Evolutionary conservation across 2,888 invertebrate genomes (phyloP), one percentile per base, ranked within the genome.

Genomic region (Sepiola atlantica): DNA sequence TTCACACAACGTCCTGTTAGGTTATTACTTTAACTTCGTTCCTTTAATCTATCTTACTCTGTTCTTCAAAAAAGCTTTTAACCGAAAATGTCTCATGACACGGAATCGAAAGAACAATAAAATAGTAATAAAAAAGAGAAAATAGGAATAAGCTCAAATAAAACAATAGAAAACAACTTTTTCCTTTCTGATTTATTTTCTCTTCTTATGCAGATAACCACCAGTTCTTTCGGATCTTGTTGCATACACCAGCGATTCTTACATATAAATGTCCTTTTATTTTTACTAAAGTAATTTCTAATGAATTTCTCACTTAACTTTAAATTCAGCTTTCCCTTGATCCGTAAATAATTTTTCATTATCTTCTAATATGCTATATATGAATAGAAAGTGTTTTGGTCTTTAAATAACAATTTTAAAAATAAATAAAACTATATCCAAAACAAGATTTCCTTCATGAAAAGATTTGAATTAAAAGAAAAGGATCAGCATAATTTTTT

Each of bases 1-100:
- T 77, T 77, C 77, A 77, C 77, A n/a, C n/a, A 77, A 77, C 77
- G 77, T 77, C n/a, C n/a, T 77, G 77, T 77, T 77, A n/a, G 77
- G 4, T 77, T 77, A 77, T 77, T 77, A 32, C 77, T 77, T 77
- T 77, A 77, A n/a, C 77, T 77, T 77, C 32, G n/a, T 16, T 32
- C 77, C 77, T 32, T 77, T 32, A 32, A 32, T 77, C n/a, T 77
- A 77, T 77, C 77, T 18, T 16, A 77, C 32, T 32, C 32, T n/a
- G 77, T 77, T 77, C 32, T 77, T n/a, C 14, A 77, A 77, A 55
- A 77, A 77, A 77, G 77, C 77, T 77, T 77, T 77, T 77, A 77
- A 77, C n/a, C 32, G 16, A 14, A 77, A 77, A 77, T 77, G n/a
- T 32, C 32, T 77, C 32, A 77, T 77, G 77, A 77, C 77, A 77